phyloP scores from a whole-genome alignment of 2,888 invertebrate species.

The Pristionchus arcanus region DNA sequence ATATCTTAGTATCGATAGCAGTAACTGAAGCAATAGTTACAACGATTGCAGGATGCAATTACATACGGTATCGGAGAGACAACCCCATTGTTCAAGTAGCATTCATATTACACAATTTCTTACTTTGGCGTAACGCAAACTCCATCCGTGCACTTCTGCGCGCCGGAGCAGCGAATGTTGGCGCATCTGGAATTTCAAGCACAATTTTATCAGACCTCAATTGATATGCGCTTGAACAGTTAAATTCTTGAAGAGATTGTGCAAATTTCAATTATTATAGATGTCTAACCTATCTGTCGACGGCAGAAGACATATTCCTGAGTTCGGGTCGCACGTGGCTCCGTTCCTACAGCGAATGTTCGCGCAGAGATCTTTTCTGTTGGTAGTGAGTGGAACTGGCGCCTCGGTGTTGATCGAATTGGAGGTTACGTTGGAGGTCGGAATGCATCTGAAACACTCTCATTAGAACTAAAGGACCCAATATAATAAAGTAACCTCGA shows the following conservation, averaged over 20 bases:
- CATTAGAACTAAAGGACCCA: no score
- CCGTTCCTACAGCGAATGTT: slow-evolving; percentile 55
- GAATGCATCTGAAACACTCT: slow-evolving; percentile 26
- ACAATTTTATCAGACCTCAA: no score
- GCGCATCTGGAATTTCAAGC: no score
- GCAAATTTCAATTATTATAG: no score
- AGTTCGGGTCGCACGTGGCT: slow-evolving; percentile 43
- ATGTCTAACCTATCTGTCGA: slow-evolving; percentile 29
- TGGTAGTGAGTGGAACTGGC: background rate
- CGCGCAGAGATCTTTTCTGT: slow-evolving; percentile 21
- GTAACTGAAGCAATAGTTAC: no score
- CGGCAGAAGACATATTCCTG: slow-evolving; percentile 44
- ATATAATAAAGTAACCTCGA: no score
- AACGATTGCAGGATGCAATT: no score
- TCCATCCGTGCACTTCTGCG: slow-evolving; percentile 46
- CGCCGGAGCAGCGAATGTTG: slow-evolving; percentile 50
- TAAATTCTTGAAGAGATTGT: no score
- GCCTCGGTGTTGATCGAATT: background rate
- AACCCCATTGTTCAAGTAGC: background rate
- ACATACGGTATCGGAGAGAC: no score
- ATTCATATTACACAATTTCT: background rate
- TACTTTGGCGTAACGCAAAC: slow-evolving; percentile 31
- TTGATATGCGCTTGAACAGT: no score
- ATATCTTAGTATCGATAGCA: no score
- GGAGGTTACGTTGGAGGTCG: background rate